A percentile compares a stretch with the other conserved stretches of the same genome.
phyloP scores from a whole-genome alignment of 2,888 invertebrate species.

The Pegoplata infirma region DNA sequence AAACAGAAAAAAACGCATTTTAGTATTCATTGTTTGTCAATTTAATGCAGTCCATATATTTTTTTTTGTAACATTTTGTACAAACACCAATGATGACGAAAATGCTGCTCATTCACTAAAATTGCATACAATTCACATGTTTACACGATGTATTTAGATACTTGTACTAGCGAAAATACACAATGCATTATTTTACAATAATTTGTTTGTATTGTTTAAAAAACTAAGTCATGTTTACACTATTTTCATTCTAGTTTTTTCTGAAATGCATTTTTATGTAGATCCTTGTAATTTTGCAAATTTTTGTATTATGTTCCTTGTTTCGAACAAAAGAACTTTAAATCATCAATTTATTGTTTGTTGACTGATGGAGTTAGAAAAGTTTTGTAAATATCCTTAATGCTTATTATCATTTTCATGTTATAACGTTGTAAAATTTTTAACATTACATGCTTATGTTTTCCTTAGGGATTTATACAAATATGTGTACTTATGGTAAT shows the following conservation, averaged over 20 bases:
- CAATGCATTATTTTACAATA: too few species aligned
- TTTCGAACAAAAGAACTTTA: constrained; percentile 4
- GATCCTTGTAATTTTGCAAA: too few species aligned
- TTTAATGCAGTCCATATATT: constrained; percentile 10
- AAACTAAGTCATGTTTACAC: constrained; percentile 58
- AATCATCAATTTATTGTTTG: constrained; percentile 25
- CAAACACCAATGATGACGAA: constrained; percentile 3
- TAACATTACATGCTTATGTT: constrained; percentile 43
- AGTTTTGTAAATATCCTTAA: not conserved
- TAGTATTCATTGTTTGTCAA: constrained; percentile 16
- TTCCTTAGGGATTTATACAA: constrained; percentile 44
- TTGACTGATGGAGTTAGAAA: not conserved
- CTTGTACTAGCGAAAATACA: too few species aligned
- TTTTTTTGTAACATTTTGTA: not conserved
- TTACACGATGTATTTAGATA: constrained; percentile 35
- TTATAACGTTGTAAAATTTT: constrained; percentile 27
- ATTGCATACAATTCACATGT: constrained; percentile 10
- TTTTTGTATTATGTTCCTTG: constrained; percentile 18
- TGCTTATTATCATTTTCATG: constrained; percentile 2
- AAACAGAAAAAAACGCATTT: not conserved
- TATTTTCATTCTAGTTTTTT: constrained; percentile 19
- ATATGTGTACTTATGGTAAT: constrained; percentile 15
- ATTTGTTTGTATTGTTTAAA: too few species aligned
- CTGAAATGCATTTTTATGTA: too few species aligned
- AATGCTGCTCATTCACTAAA: not conserved